Evolutionary conservation across 2,888 invertebrate genomes (phyloP).

Genomic region (Diarsia mendica): DNA sequence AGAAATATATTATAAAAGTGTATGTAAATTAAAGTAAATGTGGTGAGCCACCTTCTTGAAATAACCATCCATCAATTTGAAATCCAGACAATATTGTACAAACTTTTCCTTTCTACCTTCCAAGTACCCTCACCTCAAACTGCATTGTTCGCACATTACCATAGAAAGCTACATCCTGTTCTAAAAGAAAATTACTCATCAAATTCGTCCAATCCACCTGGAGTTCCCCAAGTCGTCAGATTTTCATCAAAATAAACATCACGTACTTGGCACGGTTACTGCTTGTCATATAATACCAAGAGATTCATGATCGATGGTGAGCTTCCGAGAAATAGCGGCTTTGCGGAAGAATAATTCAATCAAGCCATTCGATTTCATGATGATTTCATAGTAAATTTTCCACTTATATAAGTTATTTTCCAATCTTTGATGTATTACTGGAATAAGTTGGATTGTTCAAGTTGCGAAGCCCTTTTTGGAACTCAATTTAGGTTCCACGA

Average conservation of each 20-base stretch:
- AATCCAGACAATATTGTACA: slow-evolving; percentile 1
- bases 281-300: slow-evolving; percentile 58
- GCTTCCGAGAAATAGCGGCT: slow-evolving; percentile 53
- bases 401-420: slow-evolving; percentile 58
- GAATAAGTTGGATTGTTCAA: slow-evolving; percentile 57
- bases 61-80: background rate
- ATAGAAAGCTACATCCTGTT: slow-evolving; percentile 50
- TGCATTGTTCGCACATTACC: slow-evolving; percentile 44
- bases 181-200: slow-evolving; percentile 49
- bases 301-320: slow-evolving; percentile 58
- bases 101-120: slow-evolving; percentile 43
- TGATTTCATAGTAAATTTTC: slow-evolving; percentile 64
- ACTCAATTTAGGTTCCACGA: slow-evolving; percentile 40
- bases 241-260: slow-evolving; percentile 59
- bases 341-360: slow-evolving; percentile 62
- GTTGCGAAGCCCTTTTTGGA: slow-evolving; percentile 44
- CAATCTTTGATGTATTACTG: slow-evolving; percentile 56
- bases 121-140: slow-evolving; percentile 24
- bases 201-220: slow-evolving; percentile 38
- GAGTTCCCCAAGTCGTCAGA: slow-evolving; percentile 43
- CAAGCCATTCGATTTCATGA: slow-evolving; percentile 61
- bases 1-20: background rate
- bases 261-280: slow-evolving; percentile 56
- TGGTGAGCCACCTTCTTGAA: background rate
- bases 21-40: background rate